These are phyloP conservation scores for Oncorhynchus nerka DNA, from an alignment of 2,113 vertebrate species.

Conservation along the genomic window DNA sequence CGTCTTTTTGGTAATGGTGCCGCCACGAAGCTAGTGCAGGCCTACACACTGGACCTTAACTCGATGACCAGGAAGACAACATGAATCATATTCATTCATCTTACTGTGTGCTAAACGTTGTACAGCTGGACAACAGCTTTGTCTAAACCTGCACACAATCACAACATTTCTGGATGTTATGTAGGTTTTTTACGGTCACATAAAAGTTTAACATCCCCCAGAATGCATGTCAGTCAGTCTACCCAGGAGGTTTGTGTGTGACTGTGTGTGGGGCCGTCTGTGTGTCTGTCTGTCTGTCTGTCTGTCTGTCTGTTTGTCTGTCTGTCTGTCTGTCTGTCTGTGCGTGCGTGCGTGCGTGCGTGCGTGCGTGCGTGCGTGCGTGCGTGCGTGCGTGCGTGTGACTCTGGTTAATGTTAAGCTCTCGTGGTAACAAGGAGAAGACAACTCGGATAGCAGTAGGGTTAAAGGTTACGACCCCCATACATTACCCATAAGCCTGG, in stretches of 20 bases:
- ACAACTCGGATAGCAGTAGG: conserved; percentile 5
- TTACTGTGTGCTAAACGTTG: not conserved
- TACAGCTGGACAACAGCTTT: not conserved
- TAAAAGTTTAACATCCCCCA: conserved; percentile 6
- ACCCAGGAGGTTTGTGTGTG: not conserved
- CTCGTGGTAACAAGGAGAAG: conserved; percentile 5
- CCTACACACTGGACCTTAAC: not conserved
- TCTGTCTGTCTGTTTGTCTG: conserved; percentile 3
- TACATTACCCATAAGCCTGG: conserved; percentile 4
- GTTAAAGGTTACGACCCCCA: conserved; percentile 6
- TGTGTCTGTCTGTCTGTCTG: not conserved
- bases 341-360: not conserved
- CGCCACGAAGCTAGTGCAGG: not conserved
- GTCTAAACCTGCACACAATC: not conserved
- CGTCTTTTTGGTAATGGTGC: not conserved
- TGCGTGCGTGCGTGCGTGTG: not conserved
- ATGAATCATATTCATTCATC: not conserved
- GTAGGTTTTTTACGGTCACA: not conserved
- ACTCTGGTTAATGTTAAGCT: not conserved
- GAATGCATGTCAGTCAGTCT: not conserved
- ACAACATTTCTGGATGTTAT: not conserved
- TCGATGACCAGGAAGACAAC: not conserved
- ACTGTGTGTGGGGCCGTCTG: not conserved
- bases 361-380: not conserved
- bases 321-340: not conserved